These are phyloP conservation scores for Ephydatia muelleri DNA, from an alignment of 37 sponge, comb jelly and placozoan genomes.

Conservation along the genomic window DNA sequence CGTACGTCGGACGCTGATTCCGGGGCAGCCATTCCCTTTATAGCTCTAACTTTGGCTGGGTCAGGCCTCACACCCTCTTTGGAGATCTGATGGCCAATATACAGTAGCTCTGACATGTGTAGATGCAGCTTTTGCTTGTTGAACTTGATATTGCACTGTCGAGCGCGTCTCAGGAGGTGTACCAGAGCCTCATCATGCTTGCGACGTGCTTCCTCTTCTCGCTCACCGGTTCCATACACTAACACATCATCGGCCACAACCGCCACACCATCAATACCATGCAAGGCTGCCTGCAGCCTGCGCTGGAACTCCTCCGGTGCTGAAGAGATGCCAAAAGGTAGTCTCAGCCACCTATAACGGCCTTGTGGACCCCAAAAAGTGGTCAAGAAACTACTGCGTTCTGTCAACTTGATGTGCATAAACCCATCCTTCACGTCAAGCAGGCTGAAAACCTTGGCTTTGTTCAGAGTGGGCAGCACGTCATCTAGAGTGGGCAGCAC, in stretches of 20 bases:
- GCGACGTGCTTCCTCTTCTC: slow-evolving; percentile 22
- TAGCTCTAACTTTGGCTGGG: slow-evolving; percentile 37
- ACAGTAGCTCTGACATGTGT: slow-evolving; percentile 2
- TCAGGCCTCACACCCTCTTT: slow-evolving; percentile 55
- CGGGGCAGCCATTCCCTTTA: slow-evolving; percentile 35
- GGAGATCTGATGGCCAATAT: slow-evolving; percentile 41
- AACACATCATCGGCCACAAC: slow-evolving; percentile 39
- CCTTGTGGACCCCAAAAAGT: slow-evolving; percentile 42
- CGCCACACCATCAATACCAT: slow-evolving; percentile 35
- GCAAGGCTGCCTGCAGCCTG: slow-evolving; percentile 6
- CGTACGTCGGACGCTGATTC: slow-evolving; percentile 25
- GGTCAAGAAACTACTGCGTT: slow-evolving; percentile 16
- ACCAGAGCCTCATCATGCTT: slow-evolving; percentile 15
- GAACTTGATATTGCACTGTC: slow-evolving; percentile 25
- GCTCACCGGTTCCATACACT: slow-evolving; percentile 20
- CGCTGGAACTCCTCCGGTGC: slow-evolving; percentile 40
- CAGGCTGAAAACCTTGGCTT: slow-evolving; percentile 18
- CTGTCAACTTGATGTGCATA: slow-evolving; percentile 17
- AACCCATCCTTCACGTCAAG: slow-evolving; percentile 33
- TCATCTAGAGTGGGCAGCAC: slow-evolving; percentile 39
- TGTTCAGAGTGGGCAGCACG: slow-evolving; percentile 16
- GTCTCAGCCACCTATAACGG: slow-evolving; percentile 2
- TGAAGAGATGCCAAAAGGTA: slow-evolving; percentile 37
- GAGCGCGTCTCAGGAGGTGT: slow-evolving; percentile 24
- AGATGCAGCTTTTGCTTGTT: slow-evolving; percentile 37